Base-by-base conservation (phyloP, 2,888 invertebrate species). In the Sphecodes monilicornis region DNA sequence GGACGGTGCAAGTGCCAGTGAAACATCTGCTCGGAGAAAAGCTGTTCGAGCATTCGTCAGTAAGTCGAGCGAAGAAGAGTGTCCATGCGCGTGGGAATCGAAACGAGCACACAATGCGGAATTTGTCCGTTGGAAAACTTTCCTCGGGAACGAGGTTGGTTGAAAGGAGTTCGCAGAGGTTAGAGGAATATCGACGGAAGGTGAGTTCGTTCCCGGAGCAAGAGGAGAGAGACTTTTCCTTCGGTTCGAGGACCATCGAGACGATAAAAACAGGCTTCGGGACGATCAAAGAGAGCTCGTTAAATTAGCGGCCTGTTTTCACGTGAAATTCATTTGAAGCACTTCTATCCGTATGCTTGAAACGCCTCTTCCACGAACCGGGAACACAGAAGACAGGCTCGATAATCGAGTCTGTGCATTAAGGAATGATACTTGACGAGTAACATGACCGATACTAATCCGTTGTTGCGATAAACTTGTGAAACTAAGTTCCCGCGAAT, bases 221-320 rank as follows among this genome's bases (percentile, higher is more conserved):
- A 32, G 77, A 57, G 60, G 36, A 32, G 54, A 32, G 54, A 43
- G 54, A n/a, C 39, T 76, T 57, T 73, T 57, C 41, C 54, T 39
- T 13, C 41, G 41, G 54, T 50, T 57, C n/a, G n/a, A 70, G 73
- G 43, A 10, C 54, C 64, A 80, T 76, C 64, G 68, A 50, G 50
- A 46, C 64, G 78, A 82, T 82, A 82, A 85, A 85, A 82, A 79
- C 75, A 84, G 76, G 64, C 29, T 60, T 60, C 66, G 70, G 69
- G 70, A 82, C 84, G 86, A 77, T 86, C 88, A 88, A 88, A 88
- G 88, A 69, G 76, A 76, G 64, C 60, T 80, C 78, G 81, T 86
- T 82, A 83, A 86, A 86, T 88, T 88, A 88, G 86, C 86, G 75
- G 77, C 41, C 79, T 73, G 86, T 78, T 84, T 84, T 79, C 84